Evolutionary conservation across 1,140 invertebrate species (phyloP), one percentile per base, ranked within the genome.

Genomic region (Gryon sp.): DNA sequence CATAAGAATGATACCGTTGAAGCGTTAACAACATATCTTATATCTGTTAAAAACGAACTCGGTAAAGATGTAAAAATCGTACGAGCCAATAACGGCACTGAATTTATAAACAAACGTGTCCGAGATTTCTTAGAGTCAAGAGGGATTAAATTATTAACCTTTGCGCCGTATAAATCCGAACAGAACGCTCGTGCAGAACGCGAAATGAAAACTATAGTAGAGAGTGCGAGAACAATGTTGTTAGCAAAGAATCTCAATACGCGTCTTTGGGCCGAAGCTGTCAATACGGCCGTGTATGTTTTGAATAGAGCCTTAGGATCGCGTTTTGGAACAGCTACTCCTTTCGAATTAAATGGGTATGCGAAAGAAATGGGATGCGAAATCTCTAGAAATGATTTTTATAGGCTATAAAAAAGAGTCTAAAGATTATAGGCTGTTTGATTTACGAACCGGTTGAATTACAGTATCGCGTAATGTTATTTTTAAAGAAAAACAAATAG

Each of bases 241-340:
- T 26, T 80, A 9, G 76, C 80, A 14, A 70, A 81, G 24, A 66
- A 85, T 12, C 45, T 90, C 19, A 74, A 75, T 22, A 76, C 81
- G 24, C 26, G 66, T 0, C 80, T 88, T 40, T 91, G 87, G 89
- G 84, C 83, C 1, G 87, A 90, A 83, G 87, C 89, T 8, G 75
- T 87, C 0, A 78, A 81, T 36, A 89, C 84, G 6, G 84, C 84
- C 1, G 75, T 69, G 0, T 76, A 76, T 41, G 16, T 60, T 26
- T 30, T 68, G 2, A 75, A 76, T 15, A 52, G 52, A 28, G 63
- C 57, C 5, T 20, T 62, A 14, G 40, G 45, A 34, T 19, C 59
- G 14, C 36, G 28, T 0, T 60, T 26, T 14, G 8, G 41, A 7
- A 46, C 16, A 0, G 14, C 2, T 1, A 69, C 55, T 14, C 63